Base-by-base conservation (phyloP, 2,113 vertebrate genomes). In the Pheucticus melanocephalus region DNA sequence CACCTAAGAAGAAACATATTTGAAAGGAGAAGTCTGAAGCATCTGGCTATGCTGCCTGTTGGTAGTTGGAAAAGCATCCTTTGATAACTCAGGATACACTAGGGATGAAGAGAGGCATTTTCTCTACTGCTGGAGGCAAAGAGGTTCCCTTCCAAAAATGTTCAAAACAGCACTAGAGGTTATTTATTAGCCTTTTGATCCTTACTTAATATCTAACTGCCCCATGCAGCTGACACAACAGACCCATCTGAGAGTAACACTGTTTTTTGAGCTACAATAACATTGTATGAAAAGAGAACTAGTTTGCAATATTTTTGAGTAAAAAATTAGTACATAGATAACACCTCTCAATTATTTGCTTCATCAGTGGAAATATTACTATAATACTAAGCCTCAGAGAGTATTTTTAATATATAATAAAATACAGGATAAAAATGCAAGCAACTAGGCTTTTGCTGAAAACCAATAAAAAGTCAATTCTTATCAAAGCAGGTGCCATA, bases 341-440 rank as follows among this genome's bases (percentile, higher is more conserved):
- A 66, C 15, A 95, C 9, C 64, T 88, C 42, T 80, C 39, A 96
- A 96, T 96, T 90, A 97, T 86, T 82, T 92, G 33, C 88, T 96
- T 96, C 84, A 92, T 95, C 96, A 94, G 77, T 69, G 53, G 50
- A 95, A 88, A 28, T 86, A 72, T 44, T 78, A 30, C 35, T 37
- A 8, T 51, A 83, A 86, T 88, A 77, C 24, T 65, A 92, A 86
- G 18, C n/a, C 70, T 96, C 68, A 95, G 66, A 75, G 56, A 95
- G 37, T 51, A 92, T 79, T 96, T 94, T 90, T 24, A 86, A 90
- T 88, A 79, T 11, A 51, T 73, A 91, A 88, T 59, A 91, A 97
- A 94, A 92, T 20, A 85, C 53, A 75, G 24, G 48, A 94, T 69
- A 81, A 95, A 96, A 86, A 91, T 70, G 73, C 27, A 64, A 33